A percentile compares a stretch with the other conserved stretches of the same genome.
Conservation (phyloP, 2,797 vertebrate genomes). For the Sebastes steindachneri region DNA sequence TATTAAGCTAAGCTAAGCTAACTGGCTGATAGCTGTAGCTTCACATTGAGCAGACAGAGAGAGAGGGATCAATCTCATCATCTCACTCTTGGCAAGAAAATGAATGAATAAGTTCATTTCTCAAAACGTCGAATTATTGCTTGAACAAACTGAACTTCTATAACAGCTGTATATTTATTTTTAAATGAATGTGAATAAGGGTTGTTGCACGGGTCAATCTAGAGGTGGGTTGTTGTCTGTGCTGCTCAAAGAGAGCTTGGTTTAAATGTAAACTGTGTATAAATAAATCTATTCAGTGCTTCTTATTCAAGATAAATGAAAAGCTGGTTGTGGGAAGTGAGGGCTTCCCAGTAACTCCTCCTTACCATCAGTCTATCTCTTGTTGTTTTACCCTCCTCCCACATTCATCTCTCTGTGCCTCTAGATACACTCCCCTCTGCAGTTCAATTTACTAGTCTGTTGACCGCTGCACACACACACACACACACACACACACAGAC, state of each 20-base stretch:
- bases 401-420: conserved; percentile 9
- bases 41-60: not conserved
- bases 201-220: not conserved
- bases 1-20: not conserved
- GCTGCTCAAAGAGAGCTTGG: not conserved
- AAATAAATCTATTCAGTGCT: not conserved
- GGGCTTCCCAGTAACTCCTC: not conserved
- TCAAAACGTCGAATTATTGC: not conserved
- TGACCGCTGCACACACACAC: not conserved
- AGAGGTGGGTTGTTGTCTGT: not conserved
- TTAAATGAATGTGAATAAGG: not conserved
- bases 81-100: too few species aligned
- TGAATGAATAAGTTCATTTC: not conserved
- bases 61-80: too few species aligned
- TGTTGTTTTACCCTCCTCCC: conserved; percentile 19
- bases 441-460: conserved; percentile 8
- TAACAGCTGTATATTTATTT: too few species aligned
- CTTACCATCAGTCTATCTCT: not conserved
- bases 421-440: not conserved
- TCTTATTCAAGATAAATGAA: not conserved
- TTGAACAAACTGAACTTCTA: not conserved
- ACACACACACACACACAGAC: conserved; percentile 5
- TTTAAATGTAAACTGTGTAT: not conserved
- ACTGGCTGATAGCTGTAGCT: not conserved
- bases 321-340: not conserved